Percentiles rank a stretch among this genome's conserved stretches.
Conservation (phyloP, 2,113 vertebrate genomes). For the Podiceps cristatus region DNA sequence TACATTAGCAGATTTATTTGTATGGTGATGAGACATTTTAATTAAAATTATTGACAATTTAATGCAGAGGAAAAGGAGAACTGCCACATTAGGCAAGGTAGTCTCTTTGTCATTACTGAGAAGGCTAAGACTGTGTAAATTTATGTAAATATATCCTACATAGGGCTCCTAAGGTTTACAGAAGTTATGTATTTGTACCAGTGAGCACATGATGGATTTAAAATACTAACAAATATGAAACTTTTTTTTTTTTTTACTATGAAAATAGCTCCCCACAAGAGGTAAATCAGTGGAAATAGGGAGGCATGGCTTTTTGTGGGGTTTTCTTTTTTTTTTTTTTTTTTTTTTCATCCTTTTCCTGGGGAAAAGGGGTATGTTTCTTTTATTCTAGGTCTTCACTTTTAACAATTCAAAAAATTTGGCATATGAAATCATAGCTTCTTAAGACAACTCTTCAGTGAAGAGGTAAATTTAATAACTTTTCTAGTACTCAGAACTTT, state of each 20-base stretch:
- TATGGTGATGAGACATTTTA: not conserved
- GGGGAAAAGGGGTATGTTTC: too few species aligned
- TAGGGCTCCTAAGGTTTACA: not conserved
- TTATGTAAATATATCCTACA: not conserved
- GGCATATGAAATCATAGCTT: not conserved
- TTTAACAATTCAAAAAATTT: not conserved
- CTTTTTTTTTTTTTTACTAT: not conserved
- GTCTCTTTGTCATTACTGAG: not conserved
- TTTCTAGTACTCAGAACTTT: not conserved
- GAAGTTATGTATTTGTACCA: not conserved
- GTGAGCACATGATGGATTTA: not conserved
- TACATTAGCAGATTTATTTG: not conserved
- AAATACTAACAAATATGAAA: not conserved
- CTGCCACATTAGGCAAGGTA: not conserved
- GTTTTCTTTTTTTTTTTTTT: too few species aligned
- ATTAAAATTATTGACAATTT: not conserved
- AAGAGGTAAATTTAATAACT: not conserved
- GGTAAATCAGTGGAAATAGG: not conserved
- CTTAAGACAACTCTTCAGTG: not conserved
- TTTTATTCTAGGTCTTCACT: not conserved
- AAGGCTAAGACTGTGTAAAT: not conserved
- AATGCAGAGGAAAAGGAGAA: not conserved
- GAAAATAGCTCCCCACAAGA: not conserved
- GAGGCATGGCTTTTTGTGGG: rapidly evolving
- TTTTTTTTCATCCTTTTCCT: too few species aligned